Evolutionary conservation across 2,797 vertebrate genomes (phyloP), one percentile per base, ranked within the genome.

Genomic region (Benthosema pterotum): DNA sequence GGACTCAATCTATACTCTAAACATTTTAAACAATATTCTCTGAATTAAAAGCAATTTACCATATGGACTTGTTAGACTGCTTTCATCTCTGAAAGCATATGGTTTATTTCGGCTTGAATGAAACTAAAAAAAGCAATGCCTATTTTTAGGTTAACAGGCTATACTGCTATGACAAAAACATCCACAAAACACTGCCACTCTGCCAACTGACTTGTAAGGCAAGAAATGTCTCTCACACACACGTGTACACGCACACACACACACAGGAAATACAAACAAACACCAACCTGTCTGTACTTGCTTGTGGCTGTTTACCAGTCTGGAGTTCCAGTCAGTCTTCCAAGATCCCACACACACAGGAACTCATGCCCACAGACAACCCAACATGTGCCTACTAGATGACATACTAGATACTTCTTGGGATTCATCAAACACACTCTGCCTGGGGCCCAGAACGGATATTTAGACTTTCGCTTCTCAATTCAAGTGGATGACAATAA

Each of bases 211-310:
- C 8, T 38, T 62, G 57, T 47, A 42, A 60, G 67, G 63, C 50
- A 64, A 52, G 45, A 62, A 22, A 46, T 59, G 57, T 49, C n/a
- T 25, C 48, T 49, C 47, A 18, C 5, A 64, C 47, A 38, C 38
- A 45, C 49, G 71, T 54, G 67, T 59, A 67, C 52, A 60, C 9
- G 66, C 28, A 70, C 52, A 74, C 42, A 59, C 67, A 61, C 80
- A 71, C 80, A 25, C 57, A 78, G 74, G 80, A 79, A 77, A 79
- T 64, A 67, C 79, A 86, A 86, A 90, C 83, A 85, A 86, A 85
- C 71, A 84, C 82, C 77, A 85, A 84, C 82, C 77, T 83, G 88
- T 86, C 84, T 77, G 72, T 84, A 91, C 86, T 88, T 85, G 87
- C 87, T 90, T 57, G 65, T 77, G 79, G 87, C 86, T 85, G 78